Evolutionary conservation across 2,888 invertebrate genomes (phyloP).

Genomic region (Andrena dorsata): DNA sequence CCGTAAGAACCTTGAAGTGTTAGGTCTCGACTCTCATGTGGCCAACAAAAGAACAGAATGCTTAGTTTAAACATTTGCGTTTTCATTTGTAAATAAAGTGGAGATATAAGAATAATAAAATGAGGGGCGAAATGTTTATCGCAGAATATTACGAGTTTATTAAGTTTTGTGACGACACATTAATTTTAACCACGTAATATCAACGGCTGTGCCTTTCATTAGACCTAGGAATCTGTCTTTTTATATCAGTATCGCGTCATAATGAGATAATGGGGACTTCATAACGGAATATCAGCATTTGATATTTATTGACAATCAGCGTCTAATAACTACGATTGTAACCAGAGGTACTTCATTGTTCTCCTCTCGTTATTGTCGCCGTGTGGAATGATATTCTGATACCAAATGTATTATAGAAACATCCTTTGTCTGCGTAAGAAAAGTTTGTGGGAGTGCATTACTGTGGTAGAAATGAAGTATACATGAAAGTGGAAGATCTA

Average conservation of each 20-base stretch:
- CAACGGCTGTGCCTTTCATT: neutral
- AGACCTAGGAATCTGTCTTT: conserved; percentile 3
- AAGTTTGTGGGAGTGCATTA: neutral
- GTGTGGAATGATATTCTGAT: neutral
- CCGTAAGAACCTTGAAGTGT: too few relatives aligned
- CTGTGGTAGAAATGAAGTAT: neutral
- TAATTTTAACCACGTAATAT: neutral
- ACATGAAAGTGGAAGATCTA: neutral
- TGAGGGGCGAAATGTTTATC: neutral
- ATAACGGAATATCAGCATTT: conserved; percentile 17
- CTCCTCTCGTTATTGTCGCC: neutral
- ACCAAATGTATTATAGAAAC: neutral
- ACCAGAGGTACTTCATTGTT: conserved; percentile 21
- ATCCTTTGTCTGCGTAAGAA: neutral
- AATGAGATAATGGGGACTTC: conserved; percentile 28
- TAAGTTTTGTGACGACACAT: neutral
- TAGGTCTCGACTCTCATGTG: too few relatives aligned
- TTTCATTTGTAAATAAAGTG: too few relatives aligned
- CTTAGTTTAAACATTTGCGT: too few relatives aligned
- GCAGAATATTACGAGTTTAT: neutral
- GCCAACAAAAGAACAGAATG: too few relatives aligned
- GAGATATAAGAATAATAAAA: neutral
- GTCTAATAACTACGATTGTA: conserved; percentile 23
- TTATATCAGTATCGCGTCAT: conserved; percentile 1
- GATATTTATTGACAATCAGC: conserved; percentile 40